Conservation (phyloP, 1,140 invertebrate genomes). For the Anastatus disparis region DNA sequence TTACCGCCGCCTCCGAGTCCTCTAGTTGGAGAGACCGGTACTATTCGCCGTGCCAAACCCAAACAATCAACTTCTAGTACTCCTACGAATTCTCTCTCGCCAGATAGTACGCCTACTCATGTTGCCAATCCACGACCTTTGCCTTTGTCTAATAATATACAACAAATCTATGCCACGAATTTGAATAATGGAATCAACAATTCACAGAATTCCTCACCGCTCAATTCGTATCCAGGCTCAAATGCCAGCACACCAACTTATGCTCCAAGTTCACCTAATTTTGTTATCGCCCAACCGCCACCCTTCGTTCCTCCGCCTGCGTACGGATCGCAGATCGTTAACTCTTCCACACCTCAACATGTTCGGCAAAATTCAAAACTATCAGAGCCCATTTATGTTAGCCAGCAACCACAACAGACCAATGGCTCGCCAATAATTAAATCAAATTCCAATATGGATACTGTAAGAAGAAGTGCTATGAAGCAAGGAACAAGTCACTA, state of each 20-base stretch:
- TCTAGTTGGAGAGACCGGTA: constrained; percentile 63
- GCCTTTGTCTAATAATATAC: not conserved
- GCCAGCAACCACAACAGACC: constrained; percentile 40
- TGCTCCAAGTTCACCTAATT: constrained; percentile 51
- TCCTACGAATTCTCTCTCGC: constrained; percentile 57
- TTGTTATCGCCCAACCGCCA: constrained; percentile 54
- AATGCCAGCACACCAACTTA: constrained; percentile 55
- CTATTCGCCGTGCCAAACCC: constrained; percentile 63
- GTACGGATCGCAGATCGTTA: constrained; percentile 53
- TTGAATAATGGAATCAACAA: constrained; percentile 23
- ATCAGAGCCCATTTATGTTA: constrained; percentile 49
- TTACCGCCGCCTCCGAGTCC: constrained; percentile 75
- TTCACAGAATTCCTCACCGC: constrained; percentile 44
- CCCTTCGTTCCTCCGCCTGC: constrained; percentile 66
- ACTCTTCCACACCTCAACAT: too few relatives aligned
- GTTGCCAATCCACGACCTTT: constrained; percentile 17
- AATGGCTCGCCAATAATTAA: constrained; percentile 46
- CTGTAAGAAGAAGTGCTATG: constrained; percentile 60
- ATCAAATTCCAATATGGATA: constrained; percentile 60
- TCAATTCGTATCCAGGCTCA: constrained; percentile 54
- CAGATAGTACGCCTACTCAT: constrained; percentile 46
- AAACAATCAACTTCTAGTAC: constrained; percentile 60
- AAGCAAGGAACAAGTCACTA: constrained; percentile 60
- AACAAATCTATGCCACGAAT: not conserved
- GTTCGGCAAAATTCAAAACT: constrained; percentile 53